phyloP scores from a whole-genome alignment of 1,140 invertebrate genomes.

The Apis cerana region DNA sequence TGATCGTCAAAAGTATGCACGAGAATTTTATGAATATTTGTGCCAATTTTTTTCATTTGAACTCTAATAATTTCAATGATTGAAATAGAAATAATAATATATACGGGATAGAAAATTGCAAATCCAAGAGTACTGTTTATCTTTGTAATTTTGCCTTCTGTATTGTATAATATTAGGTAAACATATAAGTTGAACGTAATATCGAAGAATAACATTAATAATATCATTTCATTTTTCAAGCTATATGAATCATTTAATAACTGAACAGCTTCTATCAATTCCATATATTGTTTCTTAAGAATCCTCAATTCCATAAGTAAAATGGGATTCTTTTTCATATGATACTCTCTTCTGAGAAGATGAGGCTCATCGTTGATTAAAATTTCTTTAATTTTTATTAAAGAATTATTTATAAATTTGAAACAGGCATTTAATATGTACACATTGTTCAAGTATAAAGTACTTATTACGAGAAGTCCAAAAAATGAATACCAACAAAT shows the following conservation, averaged over 20 bases:
- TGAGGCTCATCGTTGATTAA: slow-evolving; percentile 66
- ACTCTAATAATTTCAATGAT: slow-evolving; percentile 66
- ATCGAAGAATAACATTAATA: slow-evolving; percentile 64
- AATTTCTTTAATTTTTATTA: slow-evolving; percentile 53
- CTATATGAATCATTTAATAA: slow-evolving; percentile 65
- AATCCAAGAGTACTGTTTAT: slow-evolving; percentile 53
- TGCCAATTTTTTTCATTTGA: slow-evolving; percentile 60
- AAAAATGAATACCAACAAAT: slow-evolving; percentile 53
- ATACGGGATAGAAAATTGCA: slow-evolving; percentile 62
- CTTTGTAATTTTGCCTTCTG: slow-evolving; percentile 50
- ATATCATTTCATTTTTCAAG: slow-evolving; percentile 59
- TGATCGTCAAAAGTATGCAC: slow-evolving; percentile 65
- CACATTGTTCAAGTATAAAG: slow-evolving; percentile 67
- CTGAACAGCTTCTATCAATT: slow-evolving; percentile 66
- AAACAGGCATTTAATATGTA: slow-evolving; percentile 68
- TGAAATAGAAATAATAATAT: slow-evolving; percentile 61
- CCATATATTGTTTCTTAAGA: slow-evolving; percentile 68
- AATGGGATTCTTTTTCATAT: slow-evolving; percentile 68
- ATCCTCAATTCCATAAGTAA: slow-evolving; percentile 65
- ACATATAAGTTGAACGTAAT: slow-evolving; percentile 73
- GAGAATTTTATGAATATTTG: slow-evolving; percentile 66
- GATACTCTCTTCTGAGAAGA: slow-evolving; percentile 69
- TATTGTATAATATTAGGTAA: slow-evolving; percentile 50
- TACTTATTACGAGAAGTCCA: slow-evolving; percentile 58
- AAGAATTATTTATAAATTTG: slow-evolving; percentile 62